These are phyloP conservation scores for Temnopleurus reevesii DNA, from an alignment of 53 echinoderm and acorn worm species.

Conservation along the genomic window DNA sequence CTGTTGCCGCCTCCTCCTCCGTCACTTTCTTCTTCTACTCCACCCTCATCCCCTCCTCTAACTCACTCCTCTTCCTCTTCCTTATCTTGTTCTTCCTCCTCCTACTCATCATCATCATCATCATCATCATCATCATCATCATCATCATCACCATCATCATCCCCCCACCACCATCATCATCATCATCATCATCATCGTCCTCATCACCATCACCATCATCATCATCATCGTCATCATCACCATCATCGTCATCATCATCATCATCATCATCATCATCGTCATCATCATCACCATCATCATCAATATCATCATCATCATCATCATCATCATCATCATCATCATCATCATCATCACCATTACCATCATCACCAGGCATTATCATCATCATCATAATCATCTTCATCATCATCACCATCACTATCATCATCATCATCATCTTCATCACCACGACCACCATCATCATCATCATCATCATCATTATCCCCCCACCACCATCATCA, in stretches of 20 bases:
- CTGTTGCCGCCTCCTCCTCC: no score
- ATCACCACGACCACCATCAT: no score
- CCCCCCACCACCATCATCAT: neutral
- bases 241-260: neutral
- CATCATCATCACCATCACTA: no score
- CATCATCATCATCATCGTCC: no score
- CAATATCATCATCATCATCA: conserved; percentile 46
- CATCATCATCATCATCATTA: no score
- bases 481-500: no score
- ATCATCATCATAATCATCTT: no score
- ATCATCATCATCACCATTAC: conserved; percentile 52
- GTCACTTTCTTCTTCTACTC: neutral
- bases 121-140: neutral
- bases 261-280: no score
- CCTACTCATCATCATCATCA: neutral
- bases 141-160: neutral
- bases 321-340: conserved; percentile 58
- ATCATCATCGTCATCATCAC: neutral
- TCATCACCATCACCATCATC: no score
- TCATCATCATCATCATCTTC: no score
- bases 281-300: no score
- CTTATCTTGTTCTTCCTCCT: neutral
- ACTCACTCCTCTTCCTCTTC: no score
- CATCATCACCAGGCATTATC: conserved; percentile 37
- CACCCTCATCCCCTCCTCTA: neutral